Evolutionary conservation across 2,797 vertebrate genomes (phyloP), one percentile per base, ranked within the genome.

Genomic region (Melanotaenia trifasciata): DNA sequence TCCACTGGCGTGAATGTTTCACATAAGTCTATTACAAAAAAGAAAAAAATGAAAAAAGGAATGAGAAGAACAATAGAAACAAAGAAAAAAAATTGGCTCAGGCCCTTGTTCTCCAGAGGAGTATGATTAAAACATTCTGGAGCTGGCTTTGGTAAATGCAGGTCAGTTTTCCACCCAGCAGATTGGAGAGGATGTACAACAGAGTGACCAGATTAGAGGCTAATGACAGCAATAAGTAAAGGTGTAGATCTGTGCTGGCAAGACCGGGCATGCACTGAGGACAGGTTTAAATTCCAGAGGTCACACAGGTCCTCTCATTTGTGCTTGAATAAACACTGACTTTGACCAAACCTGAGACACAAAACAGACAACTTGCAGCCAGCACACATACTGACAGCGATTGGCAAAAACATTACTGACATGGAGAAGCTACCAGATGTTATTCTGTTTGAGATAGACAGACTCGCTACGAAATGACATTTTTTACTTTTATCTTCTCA

Each of bases 201-300:
- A 73, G 51, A 85, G 76, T n/a, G 45, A 70, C 84, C 80, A 79
- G 83, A 90, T 89, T 76, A 81, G 76, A 87, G 83, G 81, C 73
- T 90, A 90, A 92, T 83, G 83, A 80, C 87, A 85, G 87, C 84
- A 84, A 90, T 84, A 89, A 86, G 81, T 84, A 89, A 92, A 91
- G 85, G 82, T 85, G 76, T 81, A 87, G 81, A 89, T 90, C 76
- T 76, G 75, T 40, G 57, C 64, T 16, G 76, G 79, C 93, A 86
- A 83, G 92, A 89, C 69, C 2, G 76, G 90, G 70, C 94, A 89
- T 3, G 89, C 65, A 73, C 22, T 33, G 63, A 79, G 65, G 76
- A 78, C 67, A 60, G 70, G 77, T 87, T 87, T 79, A 71, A 91
- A 94, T 91, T 92, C 88, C 91, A 87, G 79, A 89, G 90, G 89